Percentiles rank a stretch among this genome's conserved stretches.
Evolutionary conservation across 2,888 invertebrate species (phyloP).

Genomic region (Cordylochernes scorpioides): DNA sequence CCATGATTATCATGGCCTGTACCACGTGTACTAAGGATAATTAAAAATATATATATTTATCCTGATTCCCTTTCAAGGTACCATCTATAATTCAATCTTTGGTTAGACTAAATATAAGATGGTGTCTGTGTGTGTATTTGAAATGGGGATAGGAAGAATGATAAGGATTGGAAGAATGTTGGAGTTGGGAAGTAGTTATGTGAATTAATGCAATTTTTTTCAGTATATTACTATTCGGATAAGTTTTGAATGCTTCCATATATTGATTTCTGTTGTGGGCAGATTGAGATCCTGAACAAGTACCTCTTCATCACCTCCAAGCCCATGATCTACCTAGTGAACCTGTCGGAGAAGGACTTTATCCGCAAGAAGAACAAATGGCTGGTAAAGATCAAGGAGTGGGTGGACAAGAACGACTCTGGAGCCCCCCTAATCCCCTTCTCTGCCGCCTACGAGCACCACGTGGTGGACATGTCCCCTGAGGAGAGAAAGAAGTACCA

Average conservation of each 20-base stretch:
- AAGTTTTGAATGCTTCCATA: neutral
- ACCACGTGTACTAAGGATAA: too few species aligned
- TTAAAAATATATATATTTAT: too few species aligned
- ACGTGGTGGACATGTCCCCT: slow-evolving; percentile 50
- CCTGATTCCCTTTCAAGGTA: too few species aligned
- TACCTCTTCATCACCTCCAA: slow-evolving; percentile 89
- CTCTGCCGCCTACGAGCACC: slow-evolving; percentile 68
- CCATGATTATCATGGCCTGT: too few species aligned
- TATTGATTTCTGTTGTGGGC: slow-evolving; percentile 10
- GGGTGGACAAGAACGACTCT: slow-evolving; percentile 89
- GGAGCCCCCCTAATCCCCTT: slow-evolving; percentile 83
- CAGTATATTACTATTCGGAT: neutral
- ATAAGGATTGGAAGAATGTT: too few species aligned
- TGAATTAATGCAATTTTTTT: slow-evolving; percentile 1
- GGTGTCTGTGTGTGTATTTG: too few species aligned
- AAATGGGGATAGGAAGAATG: too few species aligned
- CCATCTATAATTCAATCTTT: too few species aligned
- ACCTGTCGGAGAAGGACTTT: slow-evolving; percentile 90
- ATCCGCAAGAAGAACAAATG: slow-evolving; percentile 96
- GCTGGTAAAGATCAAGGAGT: slow-evolving; percentile 82
- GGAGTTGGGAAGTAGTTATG: too few species aligned
- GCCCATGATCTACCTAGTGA: slow-evolving; percentile 85
- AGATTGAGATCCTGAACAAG: slow-evolving; percentile 88
- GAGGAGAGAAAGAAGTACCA: slow-evolving; percentile 46
- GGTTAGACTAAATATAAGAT: too few species aligned